Percentiles rank a stretch among this genome's conserved stretches.
Evolutionary conservation across 2,888 invertebrate species (phyloP).

Genomic region (Colostygia pectinataria): DNA sequence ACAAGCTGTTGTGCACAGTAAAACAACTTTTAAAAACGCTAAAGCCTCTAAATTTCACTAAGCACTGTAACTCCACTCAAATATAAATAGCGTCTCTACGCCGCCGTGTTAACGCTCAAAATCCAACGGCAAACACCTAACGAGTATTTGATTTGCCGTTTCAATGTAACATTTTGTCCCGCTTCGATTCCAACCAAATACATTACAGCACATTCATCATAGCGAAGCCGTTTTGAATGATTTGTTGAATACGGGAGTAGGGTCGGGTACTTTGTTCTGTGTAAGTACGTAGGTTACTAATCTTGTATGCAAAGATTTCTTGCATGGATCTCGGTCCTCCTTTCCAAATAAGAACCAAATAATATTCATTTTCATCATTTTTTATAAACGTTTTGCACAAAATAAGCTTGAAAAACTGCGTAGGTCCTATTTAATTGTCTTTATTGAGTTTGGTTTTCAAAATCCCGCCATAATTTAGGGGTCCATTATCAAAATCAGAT

Average conservation of each 20-base stretch:
- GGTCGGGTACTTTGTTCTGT: neutral
- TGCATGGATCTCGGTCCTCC: too few species aligned
- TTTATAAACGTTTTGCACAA: too few species aligned
- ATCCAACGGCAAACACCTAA: constrained; percentile 41
- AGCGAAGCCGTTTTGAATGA: constrained; percentile 31
- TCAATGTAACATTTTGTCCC: constrained; percentile 48
- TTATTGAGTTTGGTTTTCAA: too few species aligned
- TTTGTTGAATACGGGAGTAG: constrained; percentile 29
- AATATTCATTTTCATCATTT: too few species aligned
- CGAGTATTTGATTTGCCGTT: constrained; percentile 61
- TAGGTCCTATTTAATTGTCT: too few species aligned
- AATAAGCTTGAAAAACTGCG: too few species aligned
- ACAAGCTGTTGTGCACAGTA: too few species aligned
- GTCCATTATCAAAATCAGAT: too few species aligned
- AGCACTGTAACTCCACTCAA: constrained; percentile 26
- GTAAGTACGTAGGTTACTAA: too few species aligned
- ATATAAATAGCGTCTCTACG: constrained; percentile 34
- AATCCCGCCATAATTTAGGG: too few species aligned
- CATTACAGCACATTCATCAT: constrained; percentile 47
- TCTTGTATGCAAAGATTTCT: too few species aligned
- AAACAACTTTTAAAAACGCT: constrained; percentile 15
- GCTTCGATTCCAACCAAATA: constrained; percentile 49
- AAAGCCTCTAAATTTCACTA: constrained; percentile 27
- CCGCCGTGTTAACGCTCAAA: constrained; percentile 39
- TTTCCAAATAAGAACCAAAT: too few species aligned